Percentiles rank a stretch among this genome's conserved stretches.
phyloP scores from a whole-genome alignment of 2,888 invertebrate genomes.

The Xanthia togata region DNA sequence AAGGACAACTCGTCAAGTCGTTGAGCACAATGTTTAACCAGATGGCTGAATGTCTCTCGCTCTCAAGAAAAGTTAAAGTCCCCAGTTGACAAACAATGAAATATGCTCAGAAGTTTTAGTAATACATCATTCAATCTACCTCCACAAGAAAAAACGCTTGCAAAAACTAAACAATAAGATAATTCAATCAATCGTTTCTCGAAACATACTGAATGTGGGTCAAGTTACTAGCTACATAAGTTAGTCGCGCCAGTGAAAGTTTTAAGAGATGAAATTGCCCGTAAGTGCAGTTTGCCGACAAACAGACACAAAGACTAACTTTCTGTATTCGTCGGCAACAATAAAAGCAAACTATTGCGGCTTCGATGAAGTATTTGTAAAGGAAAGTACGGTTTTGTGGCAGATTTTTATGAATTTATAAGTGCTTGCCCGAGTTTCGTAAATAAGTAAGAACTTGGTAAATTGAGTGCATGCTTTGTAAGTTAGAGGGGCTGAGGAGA shows the following conservation, averaged over 20 bases:
- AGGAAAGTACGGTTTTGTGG: constrained; percentile 29
- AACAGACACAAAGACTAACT: constrained; percentile 57
- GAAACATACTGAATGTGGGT: constrained; percentile 45
- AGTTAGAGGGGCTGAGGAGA: constrained; percentile 30
- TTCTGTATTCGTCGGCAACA: constrained; percentile 57
- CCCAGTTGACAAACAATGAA: constrained; percentile 45
- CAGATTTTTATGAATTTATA: constrained; percentile 58
- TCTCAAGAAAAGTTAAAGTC: constrained; percentile 11
- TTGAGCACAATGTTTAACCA: no score
- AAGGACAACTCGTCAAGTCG: no score
- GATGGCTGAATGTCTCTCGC: no score
- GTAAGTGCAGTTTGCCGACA: constrained; percentile 64
- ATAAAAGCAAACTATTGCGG: constrained; percentile 58
- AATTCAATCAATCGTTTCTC: constrained; percentile 55
- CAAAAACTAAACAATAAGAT: constrained; percentile 48
- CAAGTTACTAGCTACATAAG: constrained; percentile 45
- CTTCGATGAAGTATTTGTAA: constrained; percentile 52
- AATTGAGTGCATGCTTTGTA: constrained; percentile 35
- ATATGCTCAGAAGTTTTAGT: constrained; percentile 36
- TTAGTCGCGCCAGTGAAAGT: constrained; percentile 46
- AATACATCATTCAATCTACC: constrained; percentile 33
- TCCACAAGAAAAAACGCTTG: constrained; percentile 28
- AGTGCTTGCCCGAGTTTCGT: constrained; percentile 37
- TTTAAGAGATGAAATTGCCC: constrained; percentile 61
- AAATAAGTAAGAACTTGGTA: constrained; percentile 37